Evolutionary conservation across 1,140 invertebrate genomes (phyloP), one percentile per base, ranked within the genome.

Genomic region (Euborellia annulipes): DNA sequence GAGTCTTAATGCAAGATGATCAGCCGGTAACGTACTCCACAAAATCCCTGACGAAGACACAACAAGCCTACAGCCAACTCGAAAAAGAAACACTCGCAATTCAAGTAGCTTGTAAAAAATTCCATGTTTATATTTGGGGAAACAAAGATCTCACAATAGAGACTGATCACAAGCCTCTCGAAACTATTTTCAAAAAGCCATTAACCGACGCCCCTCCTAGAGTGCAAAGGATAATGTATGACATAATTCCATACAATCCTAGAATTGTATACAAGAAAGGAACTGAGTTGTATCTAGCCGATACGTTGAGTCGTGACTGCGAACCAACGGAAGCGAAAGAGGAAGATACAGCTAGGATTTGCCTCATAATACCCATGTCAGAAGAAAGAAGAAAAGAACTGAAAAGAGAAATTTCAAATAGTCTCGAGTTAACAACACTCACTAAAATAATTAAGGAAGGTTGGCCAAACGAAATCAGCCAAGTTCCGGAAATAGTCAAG

Each of bases 101-200:
- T 17, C n/a, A 17, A 38, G n/a, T n/a, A 4, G 36, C 36, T 4
- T 38, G 36, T 18, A 38, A 38, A 18, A 38, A 38, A 38, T 38
- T 38, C n/a, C 20, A 53, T 60, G 7, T 36, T 46, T 41, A 55
- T 43, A 46, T 47, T 23, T 20, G 48, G 22, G 44, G 44, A 54
- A 46, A 54, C 53, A 43, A 54, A 50, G 41, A 61, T 57, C 49
- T 51, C 47, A 44, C 43, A 52, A 14, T 61, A 58, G 41, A 58
- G 18, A 62, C 56, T 0, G 61, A 64, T 46, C 58, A 61, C 40
- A 56, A 60, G 27, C 56, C 61, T 9, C 43, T 65, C 9, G 55
- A 52, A 23, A 16, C 47, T 19, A 60, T 63, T 36, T 41, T 55
- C 13, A 51, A 49, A 22, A 64, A 60, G 49, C 53, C 50, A 13